Evolutionary conservation across 2,797 vertebrate species (phyloP).

Genomic region (Coregonus sp.): DNA sequence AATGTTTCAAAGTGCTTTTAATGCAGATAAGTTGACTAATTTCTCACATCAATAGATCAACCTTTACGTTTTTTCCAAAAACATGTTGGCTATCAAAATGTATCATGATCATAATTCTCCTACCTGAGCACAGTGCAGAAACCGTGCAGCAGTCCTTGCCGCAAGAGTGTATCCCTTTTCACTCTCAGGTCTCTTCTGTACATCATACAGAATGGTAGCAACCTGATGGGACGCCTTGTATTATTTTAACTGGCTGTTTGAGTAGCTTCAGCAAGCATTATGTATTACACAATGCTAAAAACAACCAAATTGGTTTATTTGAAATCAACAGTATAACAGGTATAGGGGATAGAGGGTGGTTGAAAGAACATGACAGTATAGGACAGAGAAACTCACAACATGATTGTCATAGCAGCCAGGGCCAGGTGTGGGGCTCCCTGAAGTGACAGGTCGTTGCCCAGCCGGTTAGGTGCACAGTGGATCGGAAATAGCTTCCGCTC

Average conservation of each 20-base stretch:
- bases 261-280: not conserved
- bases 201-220: slow-evolving; percentile 60
- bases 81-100: no score
- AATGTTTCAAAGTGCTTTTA: no score
- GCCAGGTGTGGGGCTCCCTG: slow-evolving; percentile 53
- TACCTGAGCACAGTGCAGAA: no score
- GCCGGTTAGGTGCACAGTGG: slow-evolving; percentile 55
- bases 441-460: slow-evolving; percentile 65
- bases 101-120: no score
- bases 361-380: not conserved
- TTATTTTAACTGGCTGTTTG: not conserved
- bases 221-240: slow-evolving; percentile 55
- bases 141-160: no score
- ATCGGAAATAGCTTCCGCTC: slow-evolving; percentile 71
- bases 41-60: no score
- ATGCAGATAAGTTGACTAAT: no score
- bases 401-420: slow-evolving; percentile 77
- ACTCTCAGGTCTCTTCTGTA: slow-evolving; percentile 73
- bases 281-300: not conserved
- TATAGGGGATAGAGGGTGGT: not conserved
- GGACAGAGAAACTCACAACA: slow-evolving; percentile 46
- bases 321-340: not conserved
- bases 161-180: slow-evolving; percentile 56
- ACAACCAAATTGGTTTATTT: not conserved
- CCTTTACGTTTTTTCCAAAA: no score